A percentile compares a stretch with the other conserved stretches of the same genome.
These are phyloP conservation scores for Zygothrica quintamaculata DNA, from an alignment of 2,888 invertebrate species.

Conservation along the genomic window DNA sequence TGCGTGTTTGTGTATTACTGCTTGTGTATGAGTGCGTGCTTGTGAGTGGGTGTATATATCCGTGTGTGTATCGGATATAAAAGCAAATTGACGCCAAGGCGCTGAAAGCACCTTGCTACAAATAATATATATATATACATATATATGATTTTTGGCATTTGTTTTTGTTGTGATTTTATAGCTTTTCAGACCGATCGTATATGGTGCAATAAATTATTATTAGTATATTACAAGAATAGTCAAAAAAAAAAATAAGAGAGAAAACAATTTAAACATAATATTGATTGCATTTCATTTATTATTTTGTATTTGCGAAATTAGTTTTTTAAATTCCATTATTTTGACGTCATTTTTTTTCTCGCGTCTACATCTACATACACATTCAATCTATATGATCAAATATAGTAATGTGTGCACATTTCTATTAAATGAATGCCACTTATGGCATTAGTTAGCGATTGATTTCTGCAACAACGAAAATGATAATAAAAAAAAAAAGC, in stretches of 20 bases:
- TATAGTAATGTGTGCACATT: slow-evolving; percentile 45
- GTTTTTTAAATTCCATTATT: background rate
- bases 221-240: background rate
- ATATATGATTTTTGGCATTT: no score
- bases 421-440: slow-evolving; percentile 52
- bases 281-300: no score
- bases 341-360: slow-evolving; percentile 6
- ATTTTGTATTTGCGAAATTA: background rate
- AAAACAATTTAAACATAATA: no score
- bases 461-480: slow-evolving; percentile 44
- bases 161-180: no score
- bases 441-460: slow-evolving; percentile 62
- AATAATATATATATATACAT: slow-evolving; percentile 11
- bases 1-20: slow-evolving; percentile 1
- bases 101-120: slow-evolving; percentile 45
- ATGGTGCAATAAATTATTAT: slow-evolving; percentile 19
- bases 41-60: slow-evolving; percentile 13
- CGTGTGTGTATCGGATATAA: slow-evolving; percentile 22
- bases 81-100: slow-evolving; percentile 53
- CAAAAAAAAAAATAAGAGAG: no score
- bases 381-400: slow-evolving; percentile 31
- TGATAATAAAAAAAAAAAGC: slow-evolving; percentile 18
- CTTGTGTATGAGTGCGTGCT: background rate
- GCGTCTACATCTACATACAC: slow-evolving; percentile 16
- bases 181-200: slow-evolving; percentile 16